Percentiles rank a stretch among this genome's conserved stretches.
Evolutionary conservation across 1,140 invertebrate genomes (phyloP).

Genomic region (Drosophila aff.): DNA sequence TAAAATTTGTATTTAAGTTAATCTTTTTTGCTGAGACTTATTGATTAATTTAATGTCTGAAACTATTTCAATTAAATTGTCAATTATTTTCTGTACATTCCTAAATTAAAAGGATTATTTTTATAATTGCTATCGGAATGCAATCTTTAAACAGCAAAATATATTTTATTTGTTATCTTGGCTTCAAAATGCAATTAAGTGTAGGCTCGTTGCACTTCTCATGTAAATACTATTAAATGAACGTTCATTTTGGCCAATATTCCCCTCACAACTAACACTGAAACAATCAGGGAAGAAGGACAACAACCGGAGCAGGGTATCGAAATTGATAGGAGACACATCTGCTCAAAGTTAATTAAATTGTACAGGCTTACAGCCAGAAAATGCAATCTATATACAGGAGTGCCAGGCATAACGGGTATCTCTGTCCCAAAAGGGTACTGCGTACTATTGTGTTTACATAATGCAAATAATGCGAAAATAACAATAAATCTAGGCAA

Average conservation of each 20-base stretch:
- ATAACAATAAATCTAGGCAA: slow-evolving; percentile 72
- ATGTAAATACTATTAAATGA: slow-evolving; percentile 47
- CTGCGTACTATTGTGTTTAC: slow-evolving; percentile 64
- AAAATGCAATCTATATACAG: slow-evolving; percentile 67
- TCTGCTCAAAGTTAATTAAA: slow-evolving; percentile 77
- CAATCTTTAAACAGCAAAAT: not conserved
- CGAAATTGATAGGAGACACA: slow-evolving; percentile 49
- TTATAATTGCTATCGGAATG: not conserved
- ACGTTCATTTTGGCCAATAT: slow-evolving; percentile 15
- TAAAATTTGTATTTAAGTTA: not conserved
- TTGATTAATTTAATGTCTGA: not conserved
- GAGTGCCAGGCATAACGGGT: slow-evolving; percentile 5
- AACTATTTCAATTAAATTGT: not conserved
- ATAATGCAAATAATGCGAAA: slow-evolving; percentile 71
- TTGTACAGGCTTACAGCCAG: slow-evolving; percentile 55
- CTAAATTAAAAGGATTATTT: not conserved
- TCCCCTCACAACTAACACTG: slow-evolving; percentile 20
- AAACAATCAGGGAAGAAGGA: slow-evolving; percentile 23
- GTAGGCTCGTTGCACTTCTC: slow-evolving; percentile 8
- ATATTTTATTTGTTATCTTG: slow-evolving; percentile 48
- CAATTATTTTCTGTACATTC: not conserved
- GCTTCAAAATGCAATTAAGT: slow-evolving; percentile 53
- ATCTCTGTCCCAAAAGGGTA: slow-evolving; percentile 10
- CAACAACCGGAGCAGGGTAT: slow-evolving; percentile 14
- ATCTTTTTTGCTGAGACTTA: not conserved